phyloP scores from a whole-genome alignment of 2,113 vertebrate genomes.

The Corapipo altera region DNA sequence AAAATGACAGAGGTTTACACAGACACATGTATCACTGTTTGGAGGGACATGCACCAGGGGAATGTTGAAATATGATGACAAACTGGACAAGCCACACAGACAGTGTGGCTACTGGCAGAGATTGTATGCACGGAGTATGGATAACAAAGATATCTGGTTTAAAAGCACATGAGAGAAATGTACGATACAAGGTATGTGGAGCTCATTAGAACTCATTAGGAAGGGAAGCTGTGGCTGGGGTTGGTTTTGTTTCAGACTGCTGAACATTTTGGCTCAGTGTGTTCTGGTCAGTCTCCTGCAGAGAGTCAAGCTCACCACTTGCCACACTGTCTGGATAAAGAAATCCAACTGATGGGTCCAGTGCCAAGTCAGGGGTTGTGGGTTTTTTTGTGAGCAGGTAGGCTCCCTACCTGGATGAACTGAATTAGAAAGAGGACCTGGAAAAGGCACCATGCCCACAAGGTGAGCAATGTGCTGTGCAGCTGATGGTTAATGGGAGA shows the following conservation, averaged over 20 bases:
- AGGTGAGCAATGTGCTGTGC: neutral
- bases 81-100: neutral
- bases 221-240: neutral
- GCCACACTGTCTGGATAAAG: neutral
- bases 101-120: neutral
- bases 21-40: neutral
- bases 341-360: neutral
- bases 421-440: neutral
- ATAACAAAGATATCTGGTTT: neutral
- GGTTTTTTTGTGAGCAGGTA: neutral
- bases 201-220: neutral
- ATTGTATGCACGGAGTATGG: neutral
- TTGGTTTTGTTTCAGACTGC: neutral
- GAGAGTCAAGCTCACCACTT: neutral
- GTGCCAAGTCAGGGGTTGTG: neutral
- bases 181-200: fast-evolving
- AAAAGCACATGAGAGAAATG: neutral
- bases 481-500: neutral
- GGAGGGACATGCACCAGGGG: neutral
- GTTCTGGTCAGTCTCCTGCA: neutral
- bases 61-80: neutral
- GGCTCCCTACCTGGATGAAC: neutral
- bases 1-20: neutral
- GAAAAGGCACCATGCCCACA: neutral
- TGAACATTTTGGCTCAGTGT: neutral